Evolutionary conservation across 2,113 vertebrate species (phyloP).

Genomic region (Pandion haliaetus): DNA sequence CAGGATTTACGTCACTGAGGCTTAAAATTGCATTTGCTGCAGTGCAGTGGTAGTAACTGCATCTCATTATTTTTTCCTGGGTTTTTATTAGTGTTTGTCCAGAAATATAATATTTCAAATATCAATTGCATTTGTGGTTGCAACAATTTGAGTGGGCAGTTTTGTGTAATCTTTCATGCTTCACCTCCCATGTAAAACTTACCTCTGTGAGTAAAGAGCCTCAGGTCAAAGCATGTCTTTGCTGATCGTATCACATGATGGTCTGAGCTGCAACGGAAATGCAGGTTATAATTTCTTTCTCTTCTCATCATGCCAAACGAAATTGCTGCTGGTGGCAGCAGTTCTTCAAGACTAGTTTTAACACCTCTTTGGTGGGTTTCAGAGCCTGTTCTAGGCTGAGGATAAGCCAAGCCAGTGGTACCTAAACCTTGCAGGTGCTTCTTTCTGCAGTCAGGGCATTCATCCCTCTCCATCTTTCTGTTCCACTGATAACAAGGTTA

Average conservation of each 20-base stretch:
- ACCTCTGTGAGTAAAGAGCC: background rate
- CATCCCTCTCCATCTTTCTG: background rate
- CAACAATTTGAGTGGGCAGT: constrained; percentile 35
- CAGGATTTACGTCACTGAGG: background rate
- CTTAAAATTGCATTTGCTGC: background rate
- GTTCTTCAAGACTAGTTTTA: background rate
- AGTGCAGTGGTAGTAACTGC: background rate
- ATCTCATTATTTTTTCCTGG: constrained; percentile 27
- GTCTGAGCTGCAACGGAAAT: background rate
- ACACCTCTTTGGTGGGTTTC: background rate
- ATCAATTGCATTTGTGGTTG: constrained; percentile 51
- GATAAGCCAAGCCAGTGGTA: background rate
- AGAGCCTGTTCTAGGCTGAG: background rate
- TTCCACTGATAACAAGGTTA: background rate
- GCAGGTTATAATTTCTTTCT: background rate
- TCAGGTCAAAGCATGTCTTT: background rate
- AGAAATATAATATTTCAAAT: constrained; percentile 56
- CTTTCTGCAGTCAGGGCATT: background rate
- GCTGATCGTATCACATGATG: background rate
- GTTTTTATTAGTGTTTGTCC: constrained; percentile 42
- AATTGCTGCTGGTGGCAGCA: background rate
- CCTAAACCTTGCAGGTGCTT: background rate
- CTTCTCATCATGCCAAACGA: background rate
- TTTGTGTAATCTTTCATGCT: background rate
- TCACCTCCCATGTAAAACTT: constrained; percentile 3